Evolutionary conservation across 1,140 invertebrate genomes (phyloP), one percentile per base, ranked within the genome.

Genomic region (Acromyrmex heyeri): DNA sequence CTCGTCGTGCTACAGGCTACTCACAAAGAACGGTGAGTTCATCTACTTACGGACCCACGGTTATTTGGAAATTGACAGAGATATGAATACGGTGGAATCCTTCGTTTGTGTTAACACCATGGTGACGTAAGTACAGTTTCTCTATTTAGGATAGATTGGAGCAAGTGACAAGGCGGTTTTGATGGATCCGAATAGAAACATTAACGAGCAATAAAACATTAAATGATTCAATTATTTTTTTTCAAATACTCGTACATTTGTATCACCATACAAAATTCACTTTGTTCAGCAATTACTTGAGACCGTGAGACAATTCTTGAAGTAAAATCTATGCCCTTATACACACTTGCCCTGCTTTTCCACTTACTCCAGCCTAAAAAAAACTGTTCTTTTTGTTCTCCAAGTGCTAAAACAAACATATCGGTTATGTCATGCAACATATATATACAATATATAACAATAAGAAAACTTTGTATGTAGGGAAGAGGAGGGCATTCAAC

Each of bases 21-120:
- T 97, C 81, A 97, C 97, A 0, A 97, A 97, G 91, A 98, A 97
- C 73, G 97, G 98, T 0, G 95, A 97, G 86, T 98, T 97, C 91
- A 97, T 98, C 72, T 98, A 98, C 92, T 95, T 98, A 90, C 96
- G 96, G 78, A 98, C 98, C 2, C 96, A 97, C 59, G 98, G 98
- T 4, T 97, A 96, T 86, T 94, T 98, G 4, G 98, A 98, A 89
- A 96, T 97, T 27, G 97, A 98, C 86, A 95, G 96, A 87, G 95
- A 95, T 30, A 96, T 97, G 0, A 96, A 97, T 78, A 96, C 96
- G 61, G 97, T 98, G 0, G 97, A 97, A 83, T 98, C 97, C 21
- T 98, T 98, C 91, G 96, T 98, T 14, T 98, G 98, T 92, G 96
- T 98, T 70, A 98, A 98, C 92, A 97, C 97, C 0, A 95, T 98